Percentiles rank a stretch among this genome's conserved stretches.
phyloP scores from a whole-genome alignment of 2,888 invertebrate species.

The Drosophila eohydei region DNA sequence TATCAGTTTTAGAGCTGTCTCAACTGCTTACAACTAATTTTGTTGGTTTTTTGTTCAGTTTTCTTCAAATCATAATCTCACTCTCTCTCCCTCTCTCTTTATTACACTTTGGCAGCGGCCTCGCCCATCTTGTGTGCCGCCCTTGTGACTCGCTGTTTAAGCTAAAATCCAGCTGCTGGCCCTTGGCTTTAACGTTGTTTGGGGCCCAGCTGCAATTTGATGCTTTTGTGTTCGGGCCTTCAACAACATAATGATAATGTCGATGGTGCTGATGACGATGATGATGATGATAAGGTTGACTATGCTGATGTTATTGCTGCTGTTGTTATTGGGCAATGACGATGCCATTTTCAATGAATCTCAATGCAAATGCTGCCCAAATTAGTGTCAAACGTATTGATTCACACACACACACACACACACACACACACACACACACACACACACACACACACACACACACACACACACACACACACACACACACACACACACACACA shows the following conservation, averaged over 20 bases:
- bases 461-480: too few species aligned
- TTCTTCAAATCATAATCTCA: background rate
- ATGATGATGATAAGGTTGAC: constrained; percentile 18
- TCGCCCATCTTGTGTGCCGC: constrained; percentile 6
- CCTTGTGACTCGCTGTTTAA: background rate
- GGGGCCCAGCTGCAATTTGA: constrained; percentile 71
- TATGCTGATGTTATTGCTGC: constrained; percentile 27
- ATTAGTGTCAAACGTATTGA: constrained; percentile 79
- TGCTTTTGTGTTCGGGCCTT: constrained; percentile 66
- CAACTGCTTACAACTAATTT: background rate
- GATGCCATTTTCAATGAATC: constrained; percentile 64
- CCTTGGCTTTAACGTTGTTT: constrained; percentile 28
- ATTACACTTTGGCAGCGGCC: background rate
- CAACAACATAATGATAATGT: constrained; percentile 42
- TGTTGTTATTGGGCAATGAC: constrained; percentile 50
- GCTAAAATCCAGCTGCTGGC: background rate
- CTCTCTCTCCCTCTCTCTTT: background rate
- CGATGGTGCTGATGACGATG: constrained; percentile 11
- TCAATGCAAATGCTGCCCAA: constrained; percentile 74
- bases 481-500: constrained; percentile 22
- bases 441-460: too few species aligned
- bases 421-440: too few species aligned
- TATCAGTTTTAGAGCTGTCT: constrained; percentile 30
- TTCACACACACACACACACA: constrained; percentile 42
- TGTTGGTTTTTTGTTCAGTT: background rate